phyloP scores from a whole-genome alignment of 2,888 invertebrate species.

The Linnaemya tessellans region DNA sequence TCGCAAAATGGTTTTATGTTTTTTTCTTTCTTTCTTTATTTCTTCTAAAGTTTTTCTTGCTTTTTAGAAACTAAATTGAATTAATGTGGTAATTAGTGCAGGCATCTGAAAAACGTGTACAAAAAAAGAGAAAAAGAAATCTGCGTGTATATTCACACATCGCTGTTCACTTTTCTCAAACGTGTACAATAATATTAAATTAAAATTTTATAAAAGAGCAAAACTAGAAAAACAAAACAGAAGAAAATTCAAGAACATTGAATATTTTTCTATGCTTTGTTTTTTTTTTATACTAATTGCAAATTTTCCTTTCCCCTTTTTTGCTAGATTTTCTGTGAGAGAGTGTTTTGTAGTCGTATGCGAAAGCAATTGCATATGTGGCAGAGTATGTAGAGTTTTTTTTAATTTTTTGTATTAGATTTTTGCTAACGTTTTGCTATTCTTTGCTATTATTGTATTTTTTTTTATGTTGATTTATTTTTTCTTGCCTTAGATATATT shows the following conservation, averaged over 20 bases:
- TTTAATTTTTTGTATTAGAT: background rate
- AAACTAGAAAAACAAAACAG: background rate
- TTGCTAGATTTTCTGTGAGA: background rate
- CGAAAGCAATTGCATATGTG: background rate
- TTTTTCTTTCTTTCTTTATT: background rate
- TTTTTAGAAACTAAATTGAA: slow-evolving; percentile 77
- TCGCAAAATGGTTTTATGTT: background rate
- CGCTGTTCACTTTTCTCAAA: slow-evolving; percentile 3
- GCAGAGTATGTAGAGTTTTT: background rate
- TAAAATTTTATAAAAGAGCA: slow-evolving; percentile 34
- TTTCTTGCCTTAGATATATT: slow-evolving; percentile 54
- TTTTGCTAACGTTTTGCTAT: background rate
- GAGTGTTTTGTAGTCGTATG: background rate
- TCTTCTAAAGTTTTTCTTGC: slow-evolving; percentile 45
- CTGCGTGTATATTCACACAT: background rate
- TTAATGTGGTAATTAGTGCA: slow-evolving; percentile 82
- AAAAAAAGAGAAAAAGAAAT: background rate
- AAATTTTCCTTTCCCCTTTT: slow-evolving; percentile 3
- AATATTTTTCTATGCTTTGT: slow-evolving; percentile 25
- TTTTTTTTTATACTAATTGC: slow-evolving; percentile 50
- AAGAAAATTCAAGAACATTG: slow-evolving; percentile 49
- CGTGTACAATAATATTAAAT: background rate
- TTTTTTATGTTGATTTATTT: slow-evolving; percentile 30
- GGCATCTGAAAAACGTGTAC: slow-evolving; percentile 73
- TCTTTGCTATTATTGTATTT: slow-evolving; percentile 31